phyloP scores from a whole-genome alignment of 2,797 vertebrate species.

The Enteromius paludinosus region DNA sequence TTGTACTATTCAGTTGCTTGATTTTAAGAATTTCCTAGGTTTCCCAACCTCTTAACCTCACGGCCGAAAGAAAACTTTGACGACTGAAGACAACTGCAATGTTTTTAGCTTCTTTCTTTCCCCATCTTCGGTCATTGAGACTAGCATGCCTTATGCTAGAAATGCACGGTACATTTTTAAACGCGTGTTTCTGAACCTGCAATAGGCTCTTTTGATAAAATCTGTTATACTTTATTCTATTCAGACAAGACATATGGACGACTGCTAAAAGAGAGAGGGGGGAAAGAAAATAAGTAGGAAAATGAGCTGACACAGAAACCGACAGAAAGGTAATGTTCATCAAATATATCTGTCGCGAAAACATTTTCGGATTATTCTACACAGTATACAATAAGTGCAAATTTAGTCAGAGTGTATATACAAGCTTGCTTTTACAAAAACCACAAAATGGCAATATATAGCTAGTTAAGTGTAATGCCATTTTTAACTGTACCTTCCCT shows the following conservation, averaged over 20 bases:
- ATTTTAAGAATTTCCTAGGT: background rate
- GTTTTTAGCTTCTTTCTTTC: background rate
- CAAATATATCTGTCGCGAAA: background rate
- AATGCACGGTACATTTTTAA: background rate
- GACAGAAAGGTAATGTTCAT: background rate
- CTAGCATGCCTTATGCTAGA: background rate
- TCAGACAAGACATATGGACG: background rate
- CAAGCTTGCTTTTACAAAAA: background rate
- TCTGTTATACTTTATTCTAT: background rate
- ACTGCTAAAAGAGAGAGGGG: background rate
- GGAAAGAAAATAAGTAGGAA: background rate
- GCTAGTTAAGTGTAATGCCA: background rate
- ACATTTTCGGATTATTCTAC: background rate
- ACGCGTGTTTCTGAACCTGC: background rate
- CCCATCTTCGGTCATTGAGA: background rate
- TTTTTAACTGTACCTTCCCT: constrained; percentile 24
- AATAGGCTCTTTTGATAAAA: background rate
- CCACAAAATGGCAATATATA: background rate
- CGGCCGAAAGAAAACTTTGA: background rate
- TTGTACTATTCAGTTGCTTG: background rate
- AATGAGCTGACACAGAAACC: background rate
- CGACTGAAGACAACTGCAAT: background rate
- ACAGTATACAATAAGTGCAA: background rate
- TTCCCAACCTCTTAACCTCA: background rate
- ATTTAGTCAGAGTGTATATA: background rate